Evolutionary conservation across 2,797 vertebrate genomes (phyloP), one percentile per base, ranked within the genome.

Genomic region (Sebastes flavidus): DNA sequence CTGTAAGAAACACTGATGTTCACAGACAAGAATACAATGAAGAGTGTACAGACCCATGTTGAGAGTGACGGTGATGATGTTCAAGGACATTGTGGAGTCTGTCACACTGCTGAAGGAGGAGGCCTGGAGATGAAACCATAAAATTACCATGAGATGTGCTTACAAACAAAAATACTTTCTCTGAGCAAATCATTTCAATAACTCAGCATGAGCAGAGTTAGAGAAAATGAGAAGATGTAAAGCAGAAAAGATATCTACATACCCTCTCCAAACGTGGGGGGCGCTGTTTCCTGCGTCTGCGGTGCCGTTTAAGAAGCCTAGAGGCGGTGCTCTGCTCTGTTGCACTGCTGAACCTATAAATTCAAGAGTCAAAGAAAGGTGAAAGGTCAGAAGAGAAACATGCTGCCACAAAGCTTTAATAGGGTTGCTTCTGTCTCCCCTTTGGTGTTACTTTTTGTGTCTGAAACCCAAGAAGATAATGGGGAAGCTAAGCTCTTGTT

Each of bases 61-160:
- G 20, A 98, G 95, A 0, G 97, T 98, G 86, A 98, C 97, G 0
- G 97, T 98, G 93, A 98, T 98, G 91, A 98, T 98, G 89, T 98
- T 98, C 78, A 98, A 89, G 16, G 97, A 98, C 97, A 98, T 98
- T 0, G 97, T 98, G 56, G 97, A 98, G 79, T 98, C 97, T 0
- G 97, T 98, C 86, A 98, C 97, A 1, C 97, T 98, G 93, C 97
- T 98, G 91, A 98, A 98, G 70, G 97, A 98, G 0, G 97, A 98
- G 0, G 97, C 96, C 97, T 98, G 91, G 1, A 78, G 73, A 6
- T 20, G 14, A 72, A 54, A 68, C 1, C 52, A 52, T 1, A 72
- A 62, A 36, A 77, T 27, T 1, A 60, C 9, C 14, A 29, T 32
- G 16, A 77, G 14, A 49, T 9, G 8, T 18, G 30, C 30, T 24